These are phyloP conservation scores for Pygocentrus nattereri DNA, from an alignment of 2,797 vertebrate genomes.

Conservation along the genomic window DNA sequence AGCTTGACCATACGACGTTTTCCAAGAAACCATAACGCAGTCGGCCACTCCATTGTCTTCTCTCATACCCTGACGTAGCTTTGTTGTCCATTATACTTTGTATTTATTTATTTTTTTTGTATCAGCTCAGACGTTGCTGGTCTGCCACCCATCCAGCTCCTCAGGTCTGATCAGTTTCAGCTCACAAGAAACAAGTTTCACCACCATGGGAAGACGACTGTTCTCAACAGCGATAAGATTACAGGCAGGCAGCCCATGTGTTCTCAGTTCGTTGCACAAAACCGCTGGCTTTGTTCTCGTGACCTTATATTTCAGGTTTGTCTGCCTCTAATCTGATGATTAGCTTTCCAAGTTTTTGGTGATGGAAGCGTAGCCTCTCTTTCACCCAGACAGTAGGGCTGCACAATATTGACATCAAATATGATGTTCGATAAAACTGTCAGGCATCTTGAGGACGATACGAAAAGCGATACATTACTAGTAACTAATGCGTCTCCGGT, in stretches of 20 bases:
- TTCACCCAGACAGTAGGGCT: no score
- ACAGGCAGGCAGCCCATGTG: constrained; percentile 9
- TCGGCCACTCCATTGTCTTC: neutral
- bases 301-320: constrained; percentile 62
- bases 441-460: no score
- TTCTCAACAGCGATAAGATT: constrained; percentile 12
- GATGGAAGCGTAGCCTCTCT: neutral
- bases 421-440: no score
- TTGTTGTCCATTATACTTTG: constrained; percentile 16
- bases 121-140: neutral
- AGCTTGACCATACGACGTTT: neutral
- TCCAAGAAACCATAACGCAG: constrained; percentile 7
- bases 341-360: neutral
- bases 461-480: no score
- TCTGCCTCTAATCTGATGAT: constrained; percentile 41
- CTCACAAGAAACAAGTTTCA: constrained; percentile 43
- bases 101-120: neutral
- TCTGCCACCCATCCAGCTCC: constrained; percentile 5
- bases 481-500: no score
- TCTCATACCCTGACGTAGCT: neutral
- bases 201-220: constrained; percentile 12
- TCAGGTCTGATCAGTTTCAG: constrained; percentile 43
- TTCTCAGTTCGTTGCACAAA: constrained; percentile 17
- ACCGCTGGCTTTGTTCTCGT: constrained; percentile 16
- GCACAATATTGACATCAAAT: no score